phyloP scores from a whole-genome alignment of 2,888 invertebrate species.

The Himalopsyche anomala region DNA sequence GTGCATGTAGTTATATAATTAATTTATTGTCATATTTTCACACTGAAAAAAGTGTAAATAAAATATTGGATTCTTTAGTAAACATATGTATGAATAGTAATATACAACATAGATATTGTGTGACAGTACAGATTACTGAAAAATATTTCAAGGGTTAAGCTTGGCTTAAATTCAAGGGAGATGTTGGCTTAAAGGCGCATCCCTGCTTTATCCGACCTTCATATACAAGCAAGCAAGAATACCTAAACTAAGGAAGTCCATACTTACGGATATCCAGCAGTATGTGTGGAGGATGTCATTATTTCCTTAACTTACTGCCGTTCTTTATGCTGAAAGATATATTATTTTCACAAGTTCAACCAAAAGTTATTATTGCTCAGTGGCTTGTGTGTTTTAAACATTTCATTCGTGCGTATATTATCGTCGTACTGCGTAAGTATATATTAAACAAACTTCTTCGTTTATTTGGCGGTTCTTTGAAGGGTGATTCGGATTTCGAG shows the following conservation, averaged over 20 bases:
- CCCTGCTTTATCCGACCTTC: slow-evolving; percentile 7
- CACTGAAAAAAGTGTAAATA: too few species aligned
- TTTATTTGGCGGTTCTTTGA: not conserved
- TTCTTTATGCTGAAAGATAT: slow-evolving; percentile 16
- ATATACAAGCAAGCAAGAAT: not conserved
- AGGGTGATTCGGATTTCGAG: not conserved
- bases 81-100: too few species aligned
- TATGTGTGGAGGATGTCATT: slow-evolving; percentile 29
- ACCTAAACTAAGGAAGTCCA: slow-evolving; percentile 6
- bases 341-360: slow-evolving; percentile 32
- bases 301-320: slow-evolving; percentile 26
- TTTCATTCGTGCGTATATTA: not conserved
- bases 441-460: not conserved
- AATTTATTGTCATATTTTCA: too few species aligned
- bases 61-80: too few species aligned
- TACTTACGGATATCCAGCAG: slow-evolving; percentile 26
- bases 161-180: not conserved
- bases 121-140: not conserved
- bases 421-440: not conserved
- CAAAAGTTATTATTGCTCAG: slow-evolving; percentile 26
- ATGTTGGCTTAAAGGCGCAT: not conserved
- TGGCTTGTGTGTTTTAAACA: slow-evolving; percentile 5
- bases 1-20: too few species aligned
- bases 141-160: slow-evolving; percentile 6
- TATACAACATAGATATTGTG: not conserved